A percentile compares a stretch with the other conserved stretches of the same genome.
These are phyloP conservation scores for Machimus rusticus DNA, from an alignment of 2,888 invertebrate genomes.

Conservation along the genomic window DNA sequence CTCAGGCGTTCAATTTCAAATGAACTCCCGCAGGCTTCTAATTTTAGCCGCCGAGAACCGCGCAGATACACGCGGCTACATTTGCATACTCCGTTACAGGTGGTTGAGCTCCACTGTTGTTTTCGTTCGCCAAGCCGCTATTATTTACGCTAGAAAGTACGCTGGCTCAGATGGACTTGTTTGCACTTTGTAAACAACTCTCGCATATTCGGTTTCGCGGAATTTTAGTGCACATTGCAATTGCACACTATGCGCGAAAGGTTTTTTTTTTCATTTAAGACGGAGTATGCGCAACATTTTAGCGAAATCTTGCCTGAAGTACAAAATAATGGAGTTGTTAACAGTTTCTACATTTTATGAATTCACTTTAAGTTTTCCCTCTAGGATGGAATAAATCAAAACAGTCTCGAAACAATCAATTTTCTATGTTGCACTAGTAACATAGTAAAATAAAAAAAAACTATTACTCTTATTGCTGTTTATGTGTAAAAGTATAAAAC, in stretches of 20 bases:
- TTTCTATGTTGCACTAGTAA: no score
- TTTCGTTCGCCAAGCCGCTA: background rate
- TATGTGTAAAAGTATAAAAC: no score
- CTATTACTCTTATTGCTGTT: no score
- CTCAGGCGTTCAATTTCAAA: background rate
- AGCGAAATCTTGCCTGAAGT: background rate
- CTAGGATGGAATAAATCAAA: no score
- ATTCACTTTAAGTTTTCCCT: no score
- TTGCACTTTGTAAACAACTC: conserved; percentile 8
- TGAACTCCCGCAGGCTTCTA: conserved; percentile 14
- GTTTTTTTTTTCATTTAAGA: background rate
- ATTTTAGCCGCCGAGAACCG: background rate
- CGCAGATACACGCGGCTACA: background rate
- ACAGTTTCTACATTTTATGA: background rate
- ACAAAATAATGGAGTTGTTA: background rate
- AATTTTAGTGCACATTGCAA: background rate
- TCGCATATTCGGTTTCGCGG: background rate
- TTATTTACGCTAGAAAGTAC: conserved; percentile 25
- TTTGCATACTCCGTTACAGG: conserved; percentile 27
- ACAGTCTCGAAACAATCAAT: no score
- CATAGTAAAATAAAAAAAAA: no score
- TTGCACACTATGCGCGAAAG: background rate
- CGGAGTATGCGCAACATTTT: background rate
- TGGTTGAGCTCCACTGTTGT: conserved; percentile 22
- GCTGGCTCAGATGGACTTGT: background rate